These are phyloP conservation scores for Sphinx pinastri DNA, from an alignment of 2,888 invertebrate species.

Conservation along the genomic window DNA sequence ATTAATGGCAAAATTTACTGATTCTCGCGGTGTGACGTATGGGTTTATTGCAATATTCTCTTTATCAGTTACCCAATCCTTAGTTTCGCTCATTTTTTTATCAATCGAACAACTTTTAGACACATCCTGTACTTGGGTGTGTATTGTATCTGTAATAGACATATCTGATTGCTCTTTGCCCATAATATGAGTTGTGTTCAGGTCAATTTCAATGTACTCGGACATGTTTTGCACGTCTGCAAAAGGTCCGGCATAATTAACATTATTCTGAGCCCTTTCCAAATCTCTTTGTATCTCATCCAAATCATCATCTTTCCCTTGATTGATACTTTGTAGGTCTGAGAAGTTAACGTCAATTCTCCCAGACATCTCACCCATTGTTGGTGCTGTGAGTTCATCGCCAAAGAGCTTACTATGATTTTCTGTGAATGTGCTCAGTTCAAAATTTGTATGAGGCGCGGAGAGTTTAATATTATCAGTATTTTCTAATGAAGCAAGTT, in stretches of 20 bases:
- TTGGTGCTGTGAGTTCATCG: slow-evolving; percentile 56
- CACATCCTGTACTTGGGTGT: slow-evolving; percentile 61
- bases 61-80: slow-evolving; percentile 67
- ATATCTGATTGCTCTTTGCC: slow-evolving; percentile 62
- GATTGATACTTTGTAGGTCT: slow-evolving; percentile 35
- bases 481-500: slow-evolving; percentile 56
- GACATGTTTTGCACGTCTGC: slow-evolving; percentile 51
- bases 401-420: slow-evolving; percentile 63
- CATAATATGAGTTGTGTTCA: slow-evolving; percentile 61
- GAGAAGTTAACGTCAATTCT: slow-evolving; percentile 70
- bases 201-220: slow-evolving; percentile 70
- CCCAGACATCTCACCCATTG: slow-evolving; percentile 57
- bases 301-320: slow-evolving; percentile 63
- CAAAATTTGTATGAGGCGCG: slow-evolving; percentile 58
- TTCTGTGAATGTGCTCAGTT: slow-evolving; percentile 65
- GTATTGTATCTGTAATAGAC: slow-evolving; percentile 72
- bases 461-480: slow-evolving; percentile 53
- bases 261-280: slow-evolving; percentile 44
- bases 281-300: slow-evolving; percentile 69
- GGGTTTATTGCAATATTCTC: slow-evolving; percentile 73
- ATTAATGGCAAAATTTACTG: slow-evolving; percentile 61
- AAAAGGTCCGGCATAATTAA: slow-evolving; percentile 49
- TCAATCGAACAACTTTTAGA: slow-evolving; percentile 48
- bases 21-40: slow-evolving; percentile 58
- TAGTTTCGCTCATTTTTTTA: slow-evolving; percentile 41